Percentiles rank a stretch among this genome's conserved stretches.
Evolutionary conservation across 1,140 invertebrate species (phyloP).

Genomic region (Eubasilissa regina): DNA sequence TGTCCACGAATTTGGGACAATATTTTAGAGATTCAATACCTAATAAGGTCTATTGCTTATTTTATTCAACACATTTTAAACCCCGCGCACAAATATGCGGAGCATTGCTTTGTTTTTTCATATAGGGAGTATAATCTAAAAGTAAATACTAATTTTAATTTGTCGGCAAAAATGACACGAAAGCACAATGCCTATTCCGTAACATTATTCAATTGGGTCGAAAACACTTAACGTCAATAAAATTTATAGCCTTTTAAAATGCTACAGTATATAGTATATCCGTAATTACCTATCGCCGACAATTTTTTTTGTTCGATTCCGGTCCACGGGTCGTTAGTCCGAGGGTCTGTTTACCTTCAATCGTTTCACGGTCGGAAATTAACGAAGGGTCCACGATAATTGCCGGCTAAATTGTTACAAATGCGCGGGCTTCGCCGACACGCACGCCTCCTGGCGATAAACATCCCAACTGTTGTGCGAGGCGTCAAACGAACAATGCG

Average conservation of each 20-base stretch:
- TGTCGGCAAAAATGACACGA: not conserved
- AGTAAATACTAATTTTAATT: not conserved
- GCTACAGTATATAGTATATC: constrained; percentile 14
- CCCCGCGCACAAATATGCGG: too few relatives aligned
- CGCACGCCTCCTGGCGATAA: constrained; percentile 37
- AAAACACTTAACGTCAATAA: constrained; percentile 43
- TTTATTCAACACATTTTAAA: too few relatives aligned
- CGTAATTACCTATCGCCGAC: constrained; percentile 33
- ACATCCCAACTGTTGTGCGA: constrained; percentile 9
- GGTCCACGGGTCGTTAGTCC: constrained; percentile 30
- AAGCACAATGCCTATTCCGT: constrained; percentile 3
- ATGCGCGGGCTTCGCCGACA: constrained; percentile 36
- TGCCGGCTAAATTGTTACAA: constrained; percentile 38
- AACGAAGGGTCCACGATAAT: constrained; percentile 35
- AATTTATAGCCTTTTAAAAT: constrained; percentile 42
- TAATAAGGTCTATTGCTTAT: too few relatives aligned
- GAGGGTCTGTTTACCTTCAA: constrained; percentile 35
- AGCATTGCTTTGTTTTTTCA: too few relatives aligned
- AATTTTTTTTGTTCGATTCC: constrained; percentile 24
- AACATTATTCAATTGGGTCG: constrained; percentile 27
- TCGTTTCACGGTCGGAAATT: constrained; percentile 34
- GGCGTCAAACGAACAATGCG: constrained; percentile 10
- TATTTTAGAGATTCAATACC: too few relatives aligned
- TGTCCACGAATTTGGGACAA: too few relatives aligned
- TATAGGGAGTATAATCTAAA: too few relatives aligned